Base-by-base conservation (phyloP, 2,888 invertebrate genomes). In the Ophonus ardosiacus region DNA sequence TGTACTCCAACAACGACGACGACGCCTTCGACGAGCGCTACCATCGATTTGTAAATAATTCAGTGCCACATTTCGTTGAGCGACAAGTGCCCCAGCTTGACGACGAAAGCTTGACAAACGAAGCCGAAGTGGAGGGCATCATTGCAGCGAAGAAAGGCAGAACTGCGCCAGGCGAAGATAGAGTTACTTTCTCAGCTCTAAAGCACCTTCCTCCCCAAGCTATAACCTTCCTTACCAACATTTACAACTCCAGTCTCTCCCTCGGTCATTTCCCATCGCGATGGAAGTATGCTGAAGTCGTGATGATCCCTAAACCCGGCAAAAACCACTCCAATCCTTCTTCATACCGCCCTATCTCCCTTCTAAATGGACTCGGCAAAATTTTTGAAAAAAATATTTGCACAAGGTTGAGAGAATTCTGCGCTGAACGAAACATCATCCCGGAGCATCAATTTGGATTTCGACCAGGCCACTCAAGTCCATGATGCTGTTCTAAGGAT, bases 271-370 rank as follows among this genome's bases (percentile, higher is more conserved):
- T 18, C 18, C 51, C 51, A n/a, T 7, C 74, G 1, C 7, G 7
- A 6, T 74, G 43, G 74, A 74, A 17, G 51, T 8, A 43, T 8
- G 74, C 74, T 8, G 51, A 74, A 21, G 51, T 74, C 13, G 21
- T 74, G 8, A 18, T 74, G 51, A 40, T 43, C 17, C 74, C 74
- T 18, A 74, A 74, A 51, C 74, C 74, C 8, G 43, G 18, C 7
- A 80, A 80, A 15, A 38, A 57, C 15, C 79, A 1, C 15, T 31
- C 40, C 0, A 5, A 59, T 13, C 59, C 61, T 15, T 15, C 79
- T 7, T 59, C 79, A 15, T 80, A 80, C 61, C 61, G 61, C 4
- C 79, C 61, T 15, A 59, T 80, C 13, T 80, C 61, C 4, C 79
- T 80, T 1, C 59, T 80, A 10, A 38, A 38, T 40, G 17, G 38